A percentile compares a stretch with the other conserved stretches of the same genome.
Conservation (phyloP, 2,888 invertebrate species). For the Hedychridium roseum region DNA sequence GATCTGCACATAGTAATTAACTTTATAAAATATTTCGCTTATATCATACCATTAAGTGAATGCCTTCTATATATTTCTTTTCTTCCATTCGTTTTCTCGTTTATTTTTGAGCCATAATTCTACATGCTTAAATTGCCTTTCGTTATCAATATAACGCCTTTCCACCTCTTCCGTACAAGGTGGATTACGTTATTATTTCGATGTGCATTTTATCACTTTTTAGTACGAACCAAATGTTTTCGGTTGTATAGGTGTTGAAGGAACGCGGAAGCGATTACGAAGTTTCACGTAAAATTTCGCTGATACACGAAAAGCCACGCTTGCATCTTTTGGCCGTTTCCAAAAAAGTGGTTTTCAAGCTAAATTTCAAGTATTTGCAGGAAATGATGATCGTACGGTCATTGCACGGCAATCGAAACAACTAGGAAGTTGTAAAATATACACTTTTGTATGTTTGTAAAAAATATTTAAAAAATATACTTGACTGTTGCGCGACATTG, state of each 20-base stretch:
- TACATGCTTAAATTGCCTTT: not conserved
- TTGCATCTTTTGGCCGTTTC: slow-evolving; percentile 17
- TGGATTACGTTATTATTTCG: too few relatives aligned
- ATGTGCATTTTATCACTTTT: too few relatives aligned
- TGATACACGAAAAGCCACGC: slow-evolving; percentile 32
- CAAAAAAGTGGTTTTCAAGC: slow-evolving; percentile 6
- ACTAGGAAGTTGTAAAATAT: too few relatives aligned
- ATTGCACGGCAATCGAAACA: too few relatives aligned
- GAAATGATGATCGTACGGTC: slow-evolving; percentile 14
- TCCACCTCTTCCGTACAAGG: too few relatives aligned
- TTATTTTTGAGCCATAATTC: not conserved
- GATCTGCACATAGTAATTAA: too few relatives aligned
- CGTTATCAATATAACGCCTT: too few relatives aligned
- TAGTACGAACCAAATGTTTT: not conserved
- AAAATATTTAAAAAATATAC: too few relatives aligned
- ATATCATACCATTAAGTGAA: too few relatives aligned
- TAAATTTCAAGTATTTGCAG: slow-evolving; percentile 8
- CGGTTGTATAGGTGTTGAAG: not conserved
- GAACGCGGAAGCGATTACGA: slow-evolving; percentile 41
- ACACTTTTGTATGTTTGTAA: too few relatives aligned
- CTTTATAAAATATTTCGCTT: too few relatives aligned
- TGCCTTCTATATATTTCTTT: not conserved
- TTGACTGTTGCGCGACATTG: too few relatives aligned
- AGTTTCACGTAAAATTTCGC: slow-evolving; percentile 31
- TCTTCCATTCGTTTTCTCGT: not conserved